Evolutionary conservation across 2,113 vertebrate species (phyloP), one percentile per base, ranked within the genome.

Genomic region (Cranoglanis bouderius): DNA sequence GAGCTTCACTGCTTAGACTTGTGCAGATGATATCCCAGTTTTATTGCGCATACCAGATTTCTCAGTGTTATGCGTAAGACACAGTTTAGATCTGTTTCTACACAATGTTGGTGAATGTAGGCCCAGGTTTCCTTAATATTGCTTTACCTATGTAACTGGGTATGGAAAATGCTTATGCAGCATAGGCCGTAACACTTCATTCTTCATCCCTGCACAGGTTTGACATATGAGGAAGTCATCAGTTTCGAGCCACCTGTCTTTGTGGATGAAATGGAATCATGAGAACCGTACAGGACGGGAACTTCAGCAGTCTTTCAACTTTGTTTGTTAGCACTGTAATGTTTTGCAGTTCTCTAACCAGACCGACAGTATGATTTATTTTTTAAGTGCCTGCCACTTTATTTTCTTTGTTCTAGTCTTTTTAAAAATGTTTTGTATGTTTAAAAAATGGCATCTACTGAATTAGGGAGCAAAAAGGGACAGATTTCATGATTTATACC

Each of bases 141-240:
- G 21, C 40, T 18, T 77, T 32, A 32, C 53, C 1, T 32, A 6
- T 80, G 77, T 19, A 80, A 32, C 29, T 53, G 29, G 75, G 10
- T 24, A 26, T 16, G 2, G 2, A 84, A 26, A 46, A 43, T 83
- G 14, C 21, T 14, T 32, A 12, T 87, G 38, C 74, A 85, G n/a
- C 32, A 24, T n/a, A n/a, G 12, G 14, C 24, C 9, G 14, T 88
- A 43, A 80, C 9, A 19, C 24, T 85, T 88, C 1, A 5, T 75
- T 78, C 53, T 89, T 55, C 53, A 51, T 90, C 29, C 35, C 65
- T 51, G 82, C 51, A 75, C 93, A 99, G 98, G 97, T 92, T 95
- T 99, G 94, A 99, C 98, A 88, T 99, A 98, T 0, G 98, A 99
- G 70, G 98, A 97, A 94, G 93, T 99, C 63, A 91, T 97, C 90